Evolutionary conservation across 1,140 invertebrate genomes (phyloP), one percentile per base, ranked within the genome.

Genomic region (Nasonia giraulti): DNA sequence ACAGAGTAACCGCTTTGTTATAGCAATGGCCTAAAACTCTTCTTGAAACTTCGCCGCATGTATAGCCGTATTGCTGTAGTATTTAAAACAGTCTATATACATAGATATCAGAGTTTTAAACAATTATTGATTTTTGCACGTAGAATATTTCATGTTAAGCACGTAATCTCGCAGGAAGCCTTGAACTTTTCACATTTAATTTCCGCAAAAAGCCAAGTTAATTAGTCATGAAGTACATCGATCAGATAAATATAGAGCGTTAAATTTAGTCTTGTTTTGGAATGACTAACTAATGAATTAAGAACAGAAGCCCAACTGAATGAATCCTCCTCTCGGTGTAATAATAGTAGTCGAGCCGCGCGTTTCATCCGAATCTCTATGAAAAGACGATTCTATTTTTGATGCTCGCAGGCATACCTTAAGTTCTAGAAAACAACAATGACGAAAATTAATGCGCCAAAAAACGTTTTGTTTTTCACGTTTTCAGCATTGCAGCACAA

Each of bases 371-470:
- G 27, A n/a, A 12, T 27, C 11, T 55, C 20, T 74, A 74, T 17
- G 44, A 55, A 81, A 81, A 55, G 23, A 55, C 23, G 44, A n/a
- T 73, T 81, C 80, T 81, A 74, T 81, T 81, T 81, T 50, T 81
- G 14, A 47, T 50, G 37, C 14, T n/a, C 3, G 5, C 6, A 3
- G 4, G 12, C 55, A 31, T 68, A 37, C 77, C 6, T 6, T 47
- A 10, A 37, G 4, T 37, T 73, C 50, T 10, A 74, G 44, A 55
- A 50, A 73, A 74, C 17, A 27, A 37, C 7, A 69, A n/a, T 5
- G 44, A 74, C 12, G 27, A 74, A 80, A 81, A 81, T 73, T 79
- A 17, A 11, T 2, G 33, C 50, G 1, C 3, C 1, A 47, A 75
- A 75, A 75, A 75, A 4, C 44, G 11, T 50, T 6, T 31, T 78